phyloP scores from a whole-genome alignment of 2,888 invertebrate species.

The Watsonalla binaria region DNA sequence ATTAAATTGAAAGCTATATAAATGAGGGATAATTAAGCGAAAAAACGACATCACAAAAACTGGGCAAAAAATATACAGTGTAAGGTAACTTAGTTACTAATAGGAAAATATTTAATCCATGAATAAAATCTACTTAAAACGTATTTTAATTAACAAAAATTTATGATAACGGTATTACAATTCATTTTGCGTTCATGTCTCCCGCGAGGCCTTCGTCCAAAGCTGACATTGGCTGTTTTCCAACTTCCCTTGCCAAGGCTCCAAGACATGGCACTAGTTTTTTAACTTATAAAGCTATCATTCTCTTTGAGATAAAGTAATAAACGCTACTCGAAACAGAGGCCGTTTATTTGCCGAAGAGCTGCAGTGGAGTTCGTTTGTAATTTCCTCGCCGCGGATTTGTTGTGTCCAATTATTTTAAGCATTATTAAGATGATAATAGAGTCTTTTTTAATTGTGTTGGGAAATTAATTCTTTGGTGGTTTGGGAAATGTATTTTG shows the following conservation, averaged over 20 bases:
- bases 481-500: neutral
- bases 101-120: neutral
- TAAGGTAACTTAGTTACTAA: too few relatives aligned
- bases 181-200: conserved; percentile 37
- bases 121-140: neutral
- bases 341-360: conserved; percentile 62
- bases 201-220: conserved; percentile 43
- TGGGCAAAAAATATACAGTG: too few relatives aligned
- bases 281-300: conserved; percentile 62
- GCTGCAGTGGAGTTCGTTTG: conserved; percentile 54
- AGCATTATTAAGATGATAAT: conserved; percentile 25
- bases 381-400: conserved; percentile 44
- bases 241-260: conserved; percentile 73
- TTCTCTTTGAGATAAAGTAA: conserved; percentile 67
- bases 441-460: conserved; percentile 5
- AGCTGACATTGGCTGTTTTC: conserved; percentile 61
- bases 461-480: neutral
- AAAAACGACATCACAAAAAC: too few relatives aligned
- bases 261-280: conserved; percentile 67
- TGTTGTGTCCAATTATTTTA: conserved; percentile 48
- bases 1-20: too few relatives aligned
- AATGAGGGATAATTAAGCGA: too few relatives aligned
- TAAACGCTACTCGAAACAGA: conserved; percentile 68
- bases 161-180: conserved; percentile 17
- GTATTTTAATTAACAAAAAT: conserved; percentile 7